Base-by-base conservation (phyloP, 2,888 invertebrate species). In the Drosophila fungiperda region DNA sequence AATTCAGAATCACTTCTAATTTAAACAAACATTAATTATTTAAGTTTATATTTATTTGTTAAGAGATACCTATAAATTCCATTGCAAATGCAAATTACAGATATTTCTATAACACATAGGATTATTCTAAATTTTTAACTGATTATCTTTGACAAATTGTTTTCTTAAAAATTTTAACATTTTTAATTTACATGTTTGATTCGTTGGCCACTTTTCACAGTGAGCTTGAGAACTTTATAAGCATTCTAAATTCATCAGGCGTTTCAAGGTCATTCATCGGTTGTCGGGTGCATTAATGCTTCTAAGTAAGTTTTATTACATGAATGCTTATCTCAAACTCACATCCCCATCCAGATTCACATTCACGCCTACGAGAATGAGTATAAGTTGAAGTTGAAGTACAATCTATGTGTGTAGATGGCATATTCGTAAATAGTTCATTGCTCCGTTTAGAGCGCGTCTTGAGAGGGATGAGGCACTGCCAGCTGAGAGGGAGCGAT, bases 401-500 rank as follows among this genome's bases (percentile, higher is more conserved):
- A 38, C 36, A 20, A 40, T 45, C n/a, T 17, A 29, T n/a, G 52
- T 11, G 38, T 2, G 45, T 72, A 75, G 58, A 40, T 68, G 73
- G 65, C 70, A 71, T 76, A 83, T 88, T 89, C 87, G 85, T 81
- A 89, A 87, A 89, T 87, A 85, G 85, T 85, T 85, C 85, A 85
- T 79, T 85, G 85, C 90, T 82, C 85, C 73, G 88, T 67, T 76
- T 87, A 67, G 79, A 78, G 79, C 73, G 55, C 61, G 85, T 63
- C 88, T 76, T 74, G 70, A 29, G 55, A n/a, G 55, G 58, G 17
- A 38, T 23, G 29, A 53, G 62, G 67, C 36, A 15, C 12, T 42
- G 61, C 65, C 61, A 38, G 64, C 68, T 50, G 69, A 65, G 77
- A 61, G 60, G 55, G 75, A 53, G 26, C 35, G 49, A 69, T 60